phyloP scores from a whole-genome alignment of 2,797 vertebrate species.

The Artibeus lituratus region DNA sequence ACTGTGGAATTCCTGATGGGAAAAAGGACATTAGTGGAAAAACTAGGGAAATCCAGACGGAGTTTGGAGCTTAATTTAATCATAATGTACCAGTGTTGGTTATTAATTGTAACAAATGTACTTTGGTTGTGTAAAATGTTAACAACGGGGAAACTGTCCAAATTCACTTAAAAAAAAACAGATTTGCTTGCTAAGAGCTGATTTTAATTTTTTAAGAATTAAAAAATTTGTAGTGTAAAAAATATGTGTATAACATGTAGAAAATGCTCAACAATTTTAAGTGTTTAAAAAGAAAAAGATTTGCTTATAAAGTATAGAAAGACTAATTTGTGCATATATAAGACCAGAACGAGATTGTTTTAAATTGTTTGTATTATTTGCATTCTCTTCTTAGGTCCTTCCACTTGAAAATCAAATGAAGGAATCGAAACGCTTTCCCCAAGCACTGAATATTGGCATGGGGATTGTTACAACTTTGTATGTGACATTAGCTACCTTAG shows the following conservation, averaged over 20 bases:
- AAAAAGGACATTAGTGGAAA: neutral
- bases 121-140: neutral
- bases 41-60: neutral
- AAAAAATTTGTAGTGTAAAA: neutral
- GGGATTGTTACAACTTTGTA: conserved; percentile 87
- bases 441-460: conserved; percentile 89
- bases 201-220: neutral
- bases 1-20: neutral
- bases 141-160: neutral
- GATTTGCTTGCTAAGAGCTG: neutral
- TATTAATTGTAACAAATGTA: neutral
- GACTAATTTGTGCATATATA: neutral
- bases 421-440: conserved; percentile 84
- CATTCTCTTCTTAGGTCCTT: conserved; percentile 84
- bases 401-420: conserved; percentile 92
- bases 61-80: neutral
- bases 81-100: neutral
- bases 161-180: neutral
- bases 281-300: neutral
- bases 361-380: neutral
- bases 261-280: neutral
- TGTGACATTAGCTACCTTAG: conserved; percentile 87
- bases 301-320: neutral
- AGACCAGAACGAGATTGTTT: neutral
- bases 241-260: neutral